A percentile compares a stretch with the other conserved stretches of the same genome.
phyloP scores from a whole-genome alignment of 2,113 vertebrate species.

The Equus przewalskii region DNA sequence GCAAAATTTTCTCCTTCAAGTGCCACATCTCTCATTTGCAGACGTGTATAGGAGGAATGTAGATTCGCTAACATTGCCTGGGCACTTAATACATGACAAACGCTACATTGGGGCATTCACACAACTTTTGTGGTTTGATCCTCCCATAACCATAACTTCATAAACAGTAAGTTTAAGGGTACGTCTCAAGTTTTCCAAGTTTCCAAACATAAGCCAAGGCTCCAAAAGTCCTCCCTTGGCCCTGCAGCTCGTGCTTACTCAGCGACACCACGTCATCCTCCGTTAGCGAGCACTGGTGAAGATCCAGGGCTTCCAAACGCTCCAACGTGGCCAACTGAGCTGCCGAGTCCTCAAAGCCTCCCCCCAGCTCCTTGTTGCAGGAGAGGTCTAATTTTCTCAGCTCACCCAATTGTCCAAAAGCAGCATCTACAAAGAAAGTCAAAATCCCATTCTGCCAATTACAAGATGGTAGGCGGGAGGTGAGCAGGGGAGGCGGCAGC shows the following conservation, averaged over 20 bases:
- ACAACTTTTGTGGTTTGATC: neutral
- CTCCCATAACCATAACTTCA: neutral
- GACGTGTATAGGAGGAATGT: neutral
- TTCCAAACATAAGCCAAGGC: neutral
- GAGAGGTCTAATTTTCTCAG: conserved; percentile 92
- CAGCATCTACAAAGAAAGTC: conserved; percentile 85
- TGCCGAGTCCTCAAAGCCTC: conserved; percentile 87
- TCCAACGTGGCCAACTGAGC: conserved; percentile 87
- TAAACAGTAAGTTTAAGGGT: neutral
- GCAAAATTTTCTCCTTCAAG: neutral
- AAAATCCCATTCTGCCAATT: neutral
- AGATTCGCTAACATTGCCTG: neutral
- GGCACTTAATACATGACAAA: neutral
- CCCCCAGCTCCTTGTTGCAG: conserved; percentile 90
- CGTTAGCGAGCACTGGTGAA: conserved; percentile 91
- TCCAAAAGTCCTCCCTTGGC: neutral
- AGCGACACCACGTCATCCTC: conserved; percentile 87
- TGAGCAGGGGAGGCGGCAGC: too few species aligned
- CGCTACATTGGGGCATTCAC: neutral
- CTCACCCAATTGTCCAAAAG: conserved; percentile 87
- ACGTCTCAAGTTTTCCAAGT: neutral
- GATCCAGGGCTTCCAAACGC: conserved; percentile 90
- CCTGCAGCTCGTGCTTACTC: conserved; percentile 85
- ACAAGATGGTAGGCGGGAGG: neutral
- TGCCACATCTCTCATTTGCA: neutral